Conservation (phyloP, 2,888 invertebrate species). For the Hartigia nigra region DNA sequence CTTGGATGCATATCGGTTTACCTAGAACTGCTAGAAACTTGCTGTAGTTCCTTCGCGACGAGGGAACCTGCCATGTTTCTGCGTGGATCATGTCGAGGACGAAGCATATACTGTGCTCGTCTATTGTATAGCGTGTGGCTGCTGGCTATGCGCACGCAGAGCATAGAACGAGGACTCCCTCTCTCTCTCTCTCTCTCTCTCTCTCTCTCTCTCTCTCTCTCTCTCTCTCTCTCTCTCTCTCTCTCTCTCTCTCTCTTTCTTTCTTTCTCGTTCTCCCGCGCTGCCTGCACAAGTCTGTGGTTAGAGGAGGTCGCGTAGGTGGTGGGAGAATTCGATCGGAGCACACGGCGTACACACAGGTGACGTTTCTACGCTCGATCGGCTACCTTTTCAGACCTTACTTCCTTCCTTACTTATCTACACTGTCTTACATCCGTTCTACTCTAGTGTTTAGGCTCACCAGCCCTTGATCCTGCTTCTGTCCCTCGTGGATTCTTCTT, state of each 20-base stretch:
- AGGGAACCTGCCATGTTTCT: neutral
- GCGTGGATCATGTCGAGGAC: neutral
- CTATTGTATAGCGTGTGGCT: neutral
- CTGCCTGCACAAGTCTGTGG: neutral
- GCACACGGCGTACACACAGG: slow-evolving; percentile 11
- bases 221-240: slow-evolving; percentile 14
- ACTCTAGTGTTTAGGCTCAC: neutral
- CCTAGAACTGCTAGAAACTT: neutral
- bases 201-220: neutral
- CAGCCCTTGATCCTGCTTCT: neutral
- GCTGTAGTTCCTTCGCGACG: neutral
- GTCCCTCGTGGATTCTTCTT: neutral
- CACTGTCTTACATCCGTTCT: slow-evolving; percentile 9
- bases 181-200: slow-evolving; percentile 15
- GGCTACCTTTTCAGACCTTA: slow-evolving; percentile 29
- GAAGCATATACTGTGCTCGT: neutral
- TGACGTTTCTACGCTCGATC: slow-evolving; percentile 16
- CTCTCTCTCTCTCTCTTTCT: neutral
- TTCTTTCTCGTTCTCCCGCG: neutral
- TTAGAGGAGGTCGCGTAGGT: slow-evolving; percentile 8
- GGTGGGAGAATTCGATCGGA: slow-evolving; percentile 16
- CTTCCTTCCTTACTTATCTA: slow-evolving; percentile 43
- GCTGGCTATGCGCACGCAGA: neutral
- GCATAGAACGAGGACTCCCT: slow-evolving; percentile 5
- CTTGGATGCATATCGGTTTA: neutral